Conservation (phyloP, 2,797 vertebrate genomes). For the Amblyopsis hoosieri region DNA sequence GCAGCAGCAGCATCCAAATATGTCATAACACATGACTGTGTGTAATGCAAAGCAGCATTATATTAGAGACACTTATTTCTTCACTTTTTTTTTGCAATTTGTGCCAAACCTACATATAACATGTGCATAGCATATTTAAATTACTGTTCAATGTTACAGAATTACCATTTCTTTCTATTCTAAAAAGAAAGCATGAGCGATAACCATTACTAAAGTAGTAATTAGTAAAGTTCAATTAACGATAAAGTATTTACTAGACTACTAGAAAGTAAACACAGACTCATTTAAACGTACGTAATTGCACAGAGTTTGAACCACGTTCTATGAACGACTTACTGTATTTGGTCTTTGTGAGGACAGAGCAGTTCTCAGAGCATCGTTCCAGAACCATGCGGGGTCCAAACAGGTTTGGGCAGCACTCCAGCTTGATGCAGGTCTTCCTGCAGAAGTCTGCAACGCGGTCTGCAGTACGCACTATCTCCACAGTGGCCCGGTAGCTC, state of each 20-base stretch:
- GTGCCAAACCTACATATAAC: background rate
- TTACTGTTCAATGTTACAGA: constrained; percentile 3
- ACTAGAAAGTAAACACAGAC: background rate
- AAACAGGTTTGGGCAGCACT: constrained; percentile 97
- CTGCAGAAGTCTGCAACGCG: constrained; percentile 95
- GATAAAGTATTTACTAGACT: background rate
- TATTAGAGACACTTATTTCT: constrained; percentile 14
- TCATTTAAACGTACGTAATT: background rate
- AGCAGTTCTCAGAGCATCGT: constrained; percentile 96
- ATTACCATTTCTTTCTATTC: constrained; percentile 8
- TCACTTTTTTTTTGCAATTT: constrained; percentile 10
- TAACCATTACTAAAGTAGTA: constrained; percentile 13
- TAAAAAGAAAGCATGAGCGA: background rate
- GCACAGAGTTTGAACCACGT: background rate
- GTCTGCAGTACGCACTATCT: constrained; percentile 94
- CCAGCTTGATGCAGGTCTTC: constrained; percentile 94
- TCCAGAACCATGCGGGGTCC: constrained; percentile 96
- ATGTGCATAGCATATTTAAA: constrained; percentile 6
- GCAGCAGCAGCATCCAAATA: constrained; percentile 23
- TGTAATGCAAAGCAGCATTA: constrained; percentile 1
- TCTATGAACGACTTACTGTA: constrained; percentile 84
- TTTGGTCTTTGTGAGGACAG: constrained; percentile 98
- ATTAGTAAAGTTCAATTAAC: background rate
- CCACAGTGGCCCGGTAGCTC: constrained; percentile 96
- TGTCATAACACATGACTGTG: constrained; percentile 17